Conservation (phyloP, 1,140 invertebrate species). For the Sycophila sp. region DNA sequence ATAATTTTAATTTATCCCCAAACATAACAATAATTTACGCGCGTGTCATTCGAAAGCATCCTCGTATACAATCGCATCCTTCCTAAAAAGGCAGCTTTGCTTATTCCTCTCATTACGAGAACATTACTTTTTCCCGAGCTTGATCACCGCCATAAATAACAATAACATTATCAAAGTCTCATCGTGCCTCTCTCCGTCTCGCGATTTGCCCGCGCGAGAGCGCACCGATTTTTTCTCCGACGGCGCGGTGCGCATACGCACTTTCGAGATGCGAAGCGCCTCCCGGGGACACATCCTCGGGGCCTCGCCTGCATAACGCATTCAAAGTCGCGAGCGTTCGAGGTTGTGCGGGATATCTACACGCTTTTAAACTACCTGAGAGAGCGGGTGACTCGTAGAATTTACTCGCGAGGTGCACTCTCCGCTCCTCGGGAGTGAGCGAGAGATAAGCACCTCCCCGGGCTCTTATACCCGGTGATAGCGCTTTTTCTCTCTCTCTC, state of each 20-base stretch:
- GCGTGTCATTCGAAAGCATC: neutral
- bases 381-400: conserved; percentile 32
- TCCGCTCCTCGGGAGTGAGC: neutral
- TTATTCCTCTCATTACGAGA: conserved; percentile 33
- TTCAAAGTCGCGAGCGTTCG: neutral
- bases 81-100: conserved; percentile 14
- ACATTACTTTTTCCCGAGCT: conserved; percentile 9
- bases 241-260: neutral
- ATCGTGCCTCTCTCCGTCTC: conserved; percentile 6
- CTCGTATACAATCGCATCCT: neutral
- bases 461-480: conserved; percentile 20
- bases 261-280: too few species aligned
- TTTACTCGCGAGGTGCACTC: conserved; percentile 15
- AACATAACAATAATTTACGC: conserved; percentile 12
- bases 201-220: neutral
- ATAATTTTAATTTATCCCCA: conserved; percentile 14
- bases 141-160: conserved; percentile 33
- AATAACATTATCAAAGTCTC: conserved; percentile 32
- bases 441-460: conserved; percentile 25
- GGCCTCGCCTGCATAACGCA: neutral
- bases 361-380: conserved; percentile 35
- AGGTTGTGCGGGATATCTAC: conserved; percentile 34
- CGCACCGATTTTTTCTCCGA: neutral
- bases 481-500: too few species aligned
- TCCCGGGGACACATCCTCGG: too few species aligned